These are phyloP conservation scores for Xiphophorus couchianus DNA, from an alignment of 2,113 vertebrate genomes.

Conservation along the genomic window DNA sequence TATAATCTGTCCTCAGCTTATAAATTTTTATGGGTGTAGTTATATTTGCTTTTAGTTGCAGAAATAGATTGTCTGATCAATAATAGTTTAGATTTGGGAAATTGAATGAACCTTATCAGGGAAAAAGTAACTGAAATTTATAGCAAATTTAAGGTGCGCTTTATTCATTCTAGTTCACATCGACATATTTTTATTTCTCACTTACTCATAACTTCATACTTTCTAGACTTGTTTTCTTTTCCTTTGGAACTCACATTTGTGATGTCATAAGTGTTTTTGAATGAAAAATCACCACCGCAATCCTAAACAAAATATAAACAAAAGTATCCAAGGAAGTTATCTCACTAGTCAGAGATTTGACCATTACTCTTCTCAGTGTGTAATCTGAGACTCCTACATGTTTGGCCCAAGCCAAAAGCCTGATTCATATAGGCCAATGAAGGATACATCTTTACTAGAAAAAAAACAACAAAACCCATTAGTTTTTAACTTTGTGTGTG, in stretches of 20 bases:
- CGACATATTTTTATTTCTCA: neutral
- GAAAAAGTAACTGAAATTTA: neutral
- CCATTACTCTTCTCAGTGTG: conserved; percentile 13
- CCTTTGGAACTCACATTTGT: too few species aligned
- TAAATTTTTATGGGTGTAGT: neutral
- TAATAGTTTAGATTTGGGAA: neutral
- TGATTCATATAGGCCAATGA: conserved; percentile 34
- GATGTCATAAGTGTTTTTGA: too few species aligned
- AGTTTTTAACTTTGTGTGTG: neutral
- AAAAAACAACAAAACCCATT: neutral
- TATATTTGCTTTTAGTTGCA: neutral
- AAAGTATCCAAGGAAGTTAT: conserved; percentile 15
- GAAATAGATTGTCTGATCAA: neutral
- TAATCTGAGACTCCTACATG: conserved; percentile 6
- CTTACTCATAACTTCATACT: too few species aligned
- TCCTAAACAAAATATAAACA: conserved; percentile 29
- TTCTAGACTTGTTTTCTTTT: too few species aligned
- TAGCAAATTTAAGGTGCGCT: neutral
- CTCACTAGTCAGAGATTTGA: neutral
- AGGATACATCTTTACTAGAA: neutral
- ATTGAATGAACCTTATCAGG: neutral
- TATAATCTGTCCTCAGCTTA: neutral
- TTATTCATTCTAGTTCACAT: neutral
- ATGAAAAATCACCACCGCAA: neutral
- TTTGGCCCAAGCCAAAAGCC: conserved; percentile 5